phyloP scores from a whole-genome alignment of 1,140 invertebrate genomes.

The Chrysopa pallens region DNA sequence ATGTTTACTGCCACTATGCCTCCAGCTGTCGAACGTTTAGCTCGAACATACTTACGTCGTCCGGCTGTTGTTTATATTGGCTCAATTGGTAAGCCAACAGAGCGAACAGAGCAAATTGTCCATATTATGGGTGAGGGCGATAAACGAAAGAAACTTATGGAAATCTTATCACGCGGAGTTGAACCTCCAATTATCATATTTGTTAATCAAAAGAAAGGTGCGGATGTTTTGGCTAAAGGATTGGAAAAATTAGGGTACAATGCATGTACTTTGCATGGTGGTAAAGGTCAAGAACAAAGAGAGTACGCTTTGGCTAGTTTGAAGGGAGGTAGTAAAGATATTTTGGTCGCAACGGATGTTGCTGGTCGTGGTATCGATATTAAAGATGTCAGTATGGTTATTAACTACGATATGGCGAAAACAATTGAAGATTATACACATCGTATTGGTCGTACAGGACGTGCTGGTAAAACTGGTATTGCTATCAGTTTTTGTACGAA shows the following conservation, averaged over 20 bases:
- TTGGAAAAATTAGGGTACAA: conserved; percentile 95
- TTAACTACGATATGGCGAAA: conserved; percentile 99
- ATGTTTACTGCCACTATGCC: conserved; percentile 99
- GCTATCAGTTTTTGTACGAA: conserved; percentile 95
- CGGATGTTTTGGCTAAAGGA: conserved; percentile 91
- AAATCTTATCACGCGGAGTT: conserved; percentile 68
- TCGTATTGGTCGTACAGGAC: conserved; percentile 96
- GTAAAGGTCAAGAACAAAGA: conserved; percentile 98
- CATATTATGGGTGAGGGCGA: conserved; percentile 89
- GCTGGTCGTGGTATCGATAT: conserved; percentile 99
- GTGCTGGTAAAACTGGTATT: conserved; percentile 92
- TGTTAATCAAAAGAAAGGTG: conserved; percentile 99
- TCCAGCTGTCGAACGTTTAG: conserved; percentile 88
- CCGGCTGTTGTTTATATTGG: conserved; percentile 98
- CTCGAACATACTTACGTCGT: conserved; percentile 82
- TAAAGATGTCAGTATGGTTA: conserved; percentile 95
- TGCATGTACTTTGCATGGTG: conserved; percentile 93
- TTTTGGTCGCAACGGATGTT: conserved; percentile 98
- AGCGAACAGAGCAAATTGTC: conserved; percentile 94
- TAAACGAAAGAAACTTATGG: conserved; percentile 79
- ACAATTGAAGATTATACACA: conserved; percentile 98
- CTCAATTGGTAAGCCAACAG: conserved; percentile 94
- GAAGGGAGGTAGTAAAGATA: conserved; percentile 89
- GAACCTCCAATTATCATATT: conserved; percentile 98
- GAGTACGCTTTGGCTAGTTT: conserved; percentile 94